Percentiles rank a stretch among this genome's conserved stretches.
Evolutionary conservation across 2,888 invertebrate species (phyloP).

Genomic region (Nemoura dubitans): DNA sequence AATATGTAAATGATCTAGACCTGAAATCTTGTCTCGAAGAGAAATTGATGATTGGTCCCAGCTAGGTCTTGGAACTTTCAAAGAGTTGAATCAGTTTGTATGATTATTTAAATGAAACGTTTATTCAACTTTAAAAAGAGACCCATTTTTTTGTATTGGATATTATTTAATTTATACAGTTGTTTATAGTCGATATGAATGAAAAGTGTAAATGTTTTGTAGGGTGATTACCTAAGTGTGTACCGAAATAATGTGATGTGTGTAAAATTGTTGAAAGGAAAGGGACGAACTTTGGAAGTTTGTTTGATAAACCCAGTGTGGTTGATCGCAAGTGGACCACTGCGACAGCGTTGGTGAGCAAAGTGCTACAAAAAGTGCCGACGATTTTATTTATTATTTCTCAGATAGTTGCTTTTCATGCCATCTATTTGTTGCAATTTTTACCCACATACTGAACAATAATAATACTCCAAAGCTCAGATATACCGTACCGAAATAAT

Average conservation of each 20-base stretch:
- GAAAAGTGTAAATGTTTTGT: background rate
- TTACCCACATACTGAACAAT: background rate
- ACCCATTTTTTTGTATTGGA: background rate
- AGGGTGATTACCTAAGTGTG: background rate
- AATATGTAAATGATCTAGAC: background rate
- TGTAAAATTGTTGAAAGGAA: background rate
- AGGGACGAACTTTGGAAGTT: background rate
- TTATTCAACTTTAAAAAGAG: background rate
- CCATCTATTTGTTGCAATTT: background rate
- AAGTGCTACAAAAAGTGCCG: background rate
- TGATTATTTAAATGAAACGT: background rate
- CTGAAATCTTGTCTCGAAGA: background rate
- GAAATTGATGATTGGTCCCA: background rate
- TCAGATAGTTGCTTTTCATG: conserved; percentile 1
- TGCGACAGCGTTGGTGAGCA: background rate
- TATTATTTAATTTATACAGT: conserved; percentile 12
- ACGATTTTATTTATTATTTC: background rate
- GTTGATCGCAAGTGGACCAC: background rate
- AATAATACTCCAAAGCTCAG: background rate
- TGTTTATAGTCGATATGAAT: background rate
- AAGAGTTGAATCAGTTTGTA: background rate
- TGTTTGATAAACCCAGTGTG: background rate
- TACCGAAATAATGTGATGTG: conserved; percentile 12
- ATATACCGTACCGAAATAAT: conserved; percentile 5
- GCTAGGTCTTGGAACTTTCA: background rate